A percentile compares a stretch with the other conserved stretches of the same genome.
Conservation (phyloP, 2,113 vertebrate genomes). For the Monopterus albus region DNA sequence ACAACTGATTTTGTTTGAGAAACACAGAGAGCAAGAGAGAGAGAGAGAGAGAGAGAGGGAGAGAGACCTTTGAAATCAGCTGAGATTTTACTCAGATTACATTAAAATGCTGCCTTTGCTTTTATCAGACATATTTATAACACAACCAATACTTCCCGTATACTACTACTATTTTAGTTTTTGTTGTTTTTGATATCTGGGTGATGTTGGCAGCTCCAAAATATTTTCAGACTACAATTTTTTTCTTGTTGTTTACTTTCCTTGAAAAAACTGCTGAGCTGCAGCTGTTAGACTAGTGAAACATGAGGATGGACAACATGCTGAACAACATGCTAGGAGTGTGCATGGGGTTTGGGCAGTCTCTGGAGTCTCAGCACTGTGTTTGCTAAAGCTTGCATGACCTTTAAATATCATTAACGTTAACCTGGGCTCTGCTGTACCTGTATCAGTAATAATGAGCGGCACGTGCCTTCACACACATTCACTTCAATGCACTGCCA, state of each 20-base stretch:
- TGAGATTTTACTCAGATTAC: background rate
- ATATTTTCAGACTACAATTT: slow-evolving; percentile 1
- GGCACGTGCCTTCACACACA: background rate
- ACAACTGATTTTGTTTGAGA: background rate
- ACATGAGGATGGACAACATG: slow-evolving; percentile 3
- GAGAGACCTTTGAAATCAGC: background rate
- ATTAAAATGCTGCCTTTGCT: background rate
- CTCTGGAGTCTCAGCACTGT: slow-evolving; percentile 18
- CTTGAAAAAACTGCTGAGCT: slow-evolving; percentile 13
- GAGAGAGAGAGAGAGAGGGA: background rate
- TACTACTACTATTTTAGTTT: background rate
- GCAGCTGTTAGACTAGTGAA: background rate
- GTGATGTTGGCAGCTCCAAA: no score
- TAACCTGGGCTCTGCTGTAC: slow-evolving; percentile 36
- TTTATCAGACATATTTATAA: background rate
- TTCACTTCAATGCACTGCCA: slow-evolving; percentile 35
- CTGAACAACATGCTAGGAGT: slow-evolving; percentile 25
- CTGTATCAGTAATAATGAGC: slow-evolving; percentile 46
- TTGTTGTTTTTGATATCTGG: background rate
- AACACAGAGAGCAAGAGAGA: background rate
- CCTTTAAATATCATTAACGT: slow-evolving; percentile 75
- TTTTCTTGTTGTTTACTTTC: background rate
- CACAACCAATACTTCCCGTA: background rate
- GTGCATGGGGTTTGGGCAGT: background rate
- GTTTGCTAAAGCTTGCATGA: slow-evolving; percentile 60